Base-by-base conservation (phyloP, 2,113 vertebrate genomes). In the Psilopsiagon aymara region DNA sequence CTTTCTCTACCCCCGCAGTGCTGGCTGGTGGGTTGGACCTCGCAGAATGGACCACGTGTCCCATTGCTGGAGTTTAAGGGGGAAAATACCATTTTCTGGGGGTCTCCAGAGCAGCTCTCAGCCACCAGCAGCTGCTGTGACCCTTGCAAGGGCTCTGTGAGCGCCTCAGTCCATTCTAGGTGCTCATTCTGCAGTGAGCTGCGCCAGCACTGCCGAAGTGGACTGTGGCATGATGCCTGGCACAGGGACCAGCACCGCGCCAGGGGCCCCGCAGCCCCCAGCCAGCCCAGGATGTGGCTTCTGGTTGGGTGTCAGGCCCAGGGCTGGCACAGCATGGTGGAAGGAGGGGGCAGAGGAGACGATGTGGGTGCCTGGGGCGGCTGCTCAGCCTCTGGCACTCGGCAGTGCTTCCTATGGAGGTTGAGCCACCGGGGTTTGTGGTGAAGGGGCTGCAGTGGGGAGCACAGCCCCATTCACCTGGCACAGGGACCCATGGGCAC, bases 181-280 rank as follows among this genome's bases (percentile, higher is more conserved):
- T 28, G n/a, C 39, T 53, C 0, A 0, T 27, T 37, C 67, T 1
- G 0, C 31, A 60, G 53, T 0, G 2, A 51, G 19, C 31, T 0
- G 1, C 35, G 19, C 14, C 25, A 2, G 2, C 1, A 1, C 35
- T 1, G 1, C 63, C 7, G 8, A 31, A 67, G 31, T 1, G 1
- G 21, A 25, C 63, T 9, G 14, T 1, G 1, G 57, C 2, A 0
- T 9, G 5, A 17, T 25, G 27, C 13, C 17, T 4, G 3, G 4
- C 0, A 0, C 0, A 2, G n/a, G 63, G 27, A 60, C 13, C 3
- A 15, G n/a, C 62, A 53, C 10, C 0, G 0, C 37, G 1, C 7
- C 1, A 0, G 43, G 41, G 47, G 25, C 49, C 44, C 68, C 16
- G 33, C 70, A 77, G 43, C 53, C 29, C 71, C 47, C 47, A n/a